Conservation (phyloP, 1,140 invertebrate species). For the Heliconius hermathena region DNA sequence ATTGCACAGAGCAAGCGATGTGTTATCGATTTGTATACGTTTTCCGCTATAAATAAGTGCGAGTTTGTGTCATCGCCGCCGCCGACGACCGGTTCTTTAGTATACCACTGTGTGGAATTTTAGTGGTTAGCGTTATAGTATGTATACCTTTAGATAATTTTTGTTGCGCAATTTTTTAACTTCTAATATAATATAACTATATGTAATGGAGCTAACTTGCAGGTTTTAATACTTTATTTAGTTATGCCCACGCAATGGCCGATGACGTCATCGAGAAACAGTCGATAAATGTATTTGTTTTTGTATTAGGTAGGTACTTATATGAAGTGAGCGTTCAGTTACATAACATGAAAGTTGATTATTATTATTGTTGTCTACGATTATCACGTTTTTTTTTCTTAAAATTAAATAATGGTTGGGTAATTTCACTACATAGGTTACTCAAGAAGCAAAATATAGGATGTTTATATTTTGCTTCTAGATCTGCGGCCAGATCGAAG, state of each 20-base stretch:
- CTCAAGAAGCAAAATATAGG: too few relatives aligned
- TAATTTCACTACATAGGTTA: neutral
- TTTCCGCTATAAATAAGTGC: slow-evolving; percentile 79
- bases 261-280: slow-evolving; percentile 46
- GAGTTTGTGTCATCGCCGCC: slow-evolving; percentile 72
- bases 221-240: slow-evolving; percentile 47
- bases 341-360: slow-evolving; percentile 26
- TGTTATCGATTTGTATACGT: slow-evolving; percentile 79
- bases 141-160: slow-evolving; percentile 48
- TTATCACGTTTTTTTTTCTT: neutral
- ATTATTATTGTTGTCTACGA: neutral
- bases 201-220: slow-evolving; percentile 19
- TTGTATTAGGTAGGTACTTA: slow-evolving; percentile 8
- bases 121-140: slow-evolving; percentile 49
- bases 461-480: too few relatives aligned
- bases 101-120: slow-evolving; percentile 59
- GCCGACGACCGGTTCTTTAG: slow-evolving; percentile 57
- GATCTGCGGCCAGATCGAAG: too few relatives aligned
- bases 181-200: slow-evolving; percentile 5
- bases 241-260: slow-evolving; percentile 40
- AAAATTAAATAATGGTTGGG: neutral
- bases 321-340: slow-evolving; percentile 19
- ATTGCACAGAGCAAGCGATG: slow-evolving; percentile 51
- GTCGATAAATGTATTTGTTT: slow-evolving; percentile 39
- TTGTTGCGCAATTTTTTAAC: slow-evolving; percentile 58